Conservation (phyloP, 2,797 vertebrate genomes). For the Dallia pectoralis region DNA sequence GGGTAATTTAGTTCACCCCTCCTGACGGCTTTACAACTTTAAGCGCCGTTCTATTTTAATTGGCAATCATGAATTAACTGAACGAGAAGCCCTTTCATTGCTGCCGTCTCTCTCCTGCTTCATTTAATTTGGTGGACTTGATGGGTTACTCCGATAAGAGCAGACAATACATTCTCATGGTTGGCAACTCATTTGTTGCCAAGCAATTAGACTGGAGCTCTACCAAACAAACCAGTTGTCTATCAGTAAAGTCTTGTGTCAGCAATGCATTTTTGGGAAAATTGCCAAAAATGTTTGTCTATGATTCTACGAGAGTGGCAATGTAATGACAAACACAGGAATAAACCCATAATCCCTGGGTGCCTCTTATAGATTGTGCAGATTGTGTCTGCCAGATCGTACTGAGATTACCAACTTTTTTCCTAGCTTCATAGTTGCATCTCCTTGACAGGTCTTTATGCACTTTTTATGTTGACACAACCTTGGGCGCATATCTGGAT, state of each 20-base stretch:
- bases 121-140: constrained; percentile 81
- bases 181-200: constrained; percentile 79
- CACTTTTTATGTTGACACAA: constrained; percentile 50
- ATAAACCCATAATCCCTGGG: background rate
- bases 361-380: background rate
- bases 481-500: constrained; percentile 69
- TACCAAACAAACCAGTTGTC: constrained; percentile 60
- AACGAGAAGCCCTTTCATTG: constrained; percentile 70
- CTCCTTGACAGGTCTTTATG: constrained; percentile 52
- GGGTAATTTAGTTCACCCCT: constrained; percentile 75
- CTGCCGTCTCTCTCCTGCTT: constrained; percentile 69
- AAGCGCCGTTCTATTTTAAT: constrained; percentile 78
- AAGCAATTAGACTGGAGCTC: constrained; percentile 73
- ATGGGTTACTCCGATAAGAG: constrained; percentile 77
- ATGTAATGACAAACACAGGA: background rate
- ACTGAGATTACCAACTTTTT: too few species aligned
- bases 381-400: constrained; percentile 20
- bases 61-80: constrained; percentile 81
- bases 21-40: constrained; percentile 78
- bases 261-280: background rate
- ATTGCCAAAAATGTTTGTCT: background rate
- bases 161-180: constrained; percentile 77
- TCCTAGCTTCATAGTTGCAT: constrained; percentile 24
- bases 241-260: constrained; percentile 33
- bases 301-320: background rate